phyloP scores from a whole-genome alignment of 2,888 invertebrate genomes.

The Lingula anatina region DNA sequence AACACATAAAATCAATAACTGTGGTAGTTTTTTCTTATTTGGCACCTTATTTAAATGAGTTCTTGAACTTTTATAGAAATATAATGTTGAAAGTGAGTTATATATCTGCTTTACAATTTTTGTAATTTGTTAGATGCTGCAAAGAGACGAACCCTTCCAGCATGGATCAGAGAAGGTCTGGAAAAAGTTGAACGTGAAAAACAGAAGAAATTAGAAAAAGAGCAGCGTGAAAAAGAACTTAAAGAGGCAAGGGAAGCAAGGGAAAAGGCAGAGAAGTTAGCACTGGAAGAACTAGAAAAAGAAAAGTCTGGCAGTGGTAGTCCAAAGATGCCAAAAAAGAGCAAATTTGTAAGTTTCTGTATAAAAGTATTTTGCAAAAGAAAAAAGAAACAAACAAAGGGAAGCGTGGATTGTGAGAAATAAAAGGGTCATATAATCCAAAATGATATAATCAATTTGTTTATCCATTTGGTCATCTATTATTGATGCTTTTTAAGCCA shows the following conservation, averaged over 20 bases:
- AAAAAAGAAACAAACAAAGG: neutral
- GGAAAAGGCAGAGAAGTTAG: slow-evolving; percentile 56
- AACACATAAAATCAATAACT: too few relatives aligned
- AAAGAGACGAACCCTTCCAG: slow-evolving; percentile 79
- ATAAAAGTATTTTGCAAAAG: slow-evolving; percentile 12
- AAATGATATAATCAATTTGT: too few relatives aligned
- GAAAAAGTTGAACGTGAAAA: slow-evolving; percentile 84
- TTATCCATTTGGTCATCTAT: too few relatives aligned
- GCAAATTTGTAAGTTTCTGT: slow-evolving; percentile 64
- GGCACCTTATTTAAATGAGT: too few relatives aligned
- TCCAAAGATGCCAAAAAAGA: slow-evolving; percentile 56
- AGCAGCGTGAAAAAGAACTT: slow-evolving; percentile 59
- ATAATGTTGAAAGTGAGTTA: too few relatives aligned
- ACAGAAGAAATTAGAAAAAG: slow-evolving; percentile 61
- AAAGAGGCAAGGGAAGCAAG: slow-evolving; percentile 60
- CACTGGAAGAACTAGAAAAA: slow-evolving; percentile 27
- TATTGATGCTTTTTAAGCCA: too few relatives aligned
- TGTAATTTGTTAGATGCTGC: slow-evolving; percentile 42
- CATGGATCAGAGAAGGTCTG: slow-evolving; percentile 94
- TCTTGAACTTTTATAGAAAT: too few relatives aligned
- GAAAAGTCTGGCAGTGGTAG: slow-evolving; percentile 9
- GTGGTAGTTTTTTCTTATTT: too few relatives aligned
- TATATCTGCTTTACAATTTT: too few relatives aligned
- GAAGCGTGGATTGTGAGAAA: neutral
- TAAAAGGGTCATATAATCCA: too few relatives aligned